A percentile compares a stretch with the other conserved stretches of the same genome.
phyloP scores from a whole-genome alignment of 2,888 invertebrate species.

The Orthosia gothica region DNA sequence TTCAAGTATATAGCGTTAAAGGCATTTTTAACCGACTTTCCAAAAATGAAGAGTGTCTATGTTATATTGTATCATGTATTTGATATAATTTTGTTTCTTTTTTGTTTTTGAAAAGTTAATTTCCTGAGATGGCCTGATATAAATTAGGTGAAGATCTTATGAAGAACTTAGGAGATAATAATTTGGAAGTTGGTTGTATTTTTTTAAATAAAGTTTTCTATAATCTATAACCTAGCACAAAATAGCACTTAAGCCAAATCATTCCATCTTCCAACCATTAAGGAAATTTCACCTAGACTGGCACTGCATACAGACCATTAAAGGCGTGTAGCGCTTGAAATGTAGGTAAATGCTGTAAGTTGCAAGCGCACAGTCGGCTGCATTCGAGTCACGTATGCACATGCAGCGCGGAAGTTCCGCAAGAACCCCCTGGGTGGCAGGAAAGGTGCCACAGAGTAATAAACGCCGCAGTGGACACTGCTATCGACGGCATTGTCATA shows the following conservation, averaged over 20 bases:
- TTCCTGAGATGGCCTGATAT: too few species aligned
- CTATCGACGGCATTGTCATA: not conserved
- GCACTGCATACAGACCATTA: slow-evolving; percentile 41
- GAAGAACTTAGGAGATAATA: too few species aligned
- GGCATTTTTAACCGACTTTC: too few species aligned
- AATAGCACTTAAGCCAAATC: not conserved
- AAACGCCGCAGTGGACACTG: not conserved
- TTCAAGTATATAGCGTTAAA: too few species aligned
- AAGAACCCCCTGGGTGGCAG: slow-evolving; percentile 43
- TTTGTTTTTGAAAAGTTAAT: too few species aligned
- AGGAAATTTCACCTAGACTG: slow-evolving; percentile 20
- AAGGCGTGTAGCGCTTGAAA: slow-evolving; percentile 36
- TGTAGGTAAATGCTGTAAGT: slow-evolving; percentile 63
- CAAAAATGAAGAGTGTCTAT: too few species aligned
- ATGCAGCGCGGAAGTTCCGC: slow-evolving; percentile 60
- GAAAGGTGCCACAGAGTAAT: not conserved
- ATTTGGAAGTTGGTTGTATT: too few species aligned
- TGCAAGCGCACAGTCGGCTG: slow-evolving; percentile 44
- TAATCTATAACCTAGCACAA: not conserved
- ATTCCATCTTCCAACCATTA: slow-evolving; percentile 1
- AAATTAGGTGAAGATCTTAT: too few species aligned
- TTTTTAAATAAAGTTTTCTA: not conserved
- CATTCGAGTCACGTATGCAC: slow-evolving; percentile 63
- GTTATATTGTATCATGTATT: too few species aligned
- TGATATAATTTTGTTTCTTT: too few species aligned